A percentile compares a stretch with the other conserved stretches of the same genome.
phyloP scores from a whole-genome alignment of 2,888 invertebrate genomes.

The Apocheima hispidaria region DNA sequence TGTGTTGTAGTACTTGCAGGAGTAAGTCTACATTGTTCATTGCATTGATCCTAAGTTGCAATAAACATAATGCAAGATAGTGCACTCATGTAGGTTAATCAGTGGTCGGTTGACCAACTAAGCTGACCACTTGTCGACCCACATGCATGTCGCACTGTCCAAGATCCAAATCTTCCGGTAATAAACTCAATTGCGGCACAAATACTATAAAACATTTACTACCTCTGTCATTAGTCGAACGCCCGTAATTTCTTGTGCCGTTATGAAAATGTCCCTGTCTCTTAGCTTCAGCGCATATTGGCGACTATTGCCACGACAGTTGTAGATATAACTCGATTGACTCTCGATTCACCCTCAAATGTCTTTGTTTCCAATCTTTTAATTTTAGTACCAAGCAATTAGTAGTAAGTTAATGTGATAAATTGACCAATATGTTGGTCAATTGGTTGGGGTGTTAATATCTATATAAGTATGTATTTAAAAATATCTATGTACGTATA shows the following conservation, averaged over 20 bases:
- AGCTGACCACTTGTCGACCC: slow-evolving; percentile 11
- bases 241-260: slow-evolving; percentile 54
- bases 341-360: neutral
- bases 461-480: too few relatives aligned
- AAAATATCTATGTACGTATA: too few relatives aligned
- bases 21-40: too few relatives aligned
- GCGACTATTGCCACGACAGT: neutral
- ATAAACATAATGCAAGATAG: neutral
- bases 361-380: neutral
- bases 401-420: too few relatives aligned
- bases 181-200: slow-evolving; percentile 37
- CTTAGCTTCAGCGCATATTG: slow-evolving; percentile 24
- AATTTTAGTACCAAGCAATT: neutral
- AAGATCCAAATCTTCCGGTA: slow-evolving; percentile 35
- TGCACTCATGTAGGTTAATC: slow-evolving; percentile 3
- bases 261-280: slow-evolving; percentile 54
- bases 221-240: slow-evolving; percentile 53
- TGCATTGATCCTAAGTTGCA: too few relatives aligned
- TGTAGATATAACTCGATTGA: neutral
- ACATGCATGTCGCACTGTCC: slow-evolving; percentile 29
- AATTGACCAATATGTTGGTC: too few relatives aligned
- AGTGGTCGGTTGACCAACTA: slow-evolving; percentile 8
- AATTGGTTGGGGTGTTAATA: too few relatives aligned
- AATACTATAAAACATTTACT: slow-evolving; percentile 37
- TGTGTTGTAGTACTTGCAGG: too few relatives aligned